Evolutionary conservation across 2,797 vertebrate genomes (phyloP).

Genomic region (Micropoecilia bifurca): DNA sequence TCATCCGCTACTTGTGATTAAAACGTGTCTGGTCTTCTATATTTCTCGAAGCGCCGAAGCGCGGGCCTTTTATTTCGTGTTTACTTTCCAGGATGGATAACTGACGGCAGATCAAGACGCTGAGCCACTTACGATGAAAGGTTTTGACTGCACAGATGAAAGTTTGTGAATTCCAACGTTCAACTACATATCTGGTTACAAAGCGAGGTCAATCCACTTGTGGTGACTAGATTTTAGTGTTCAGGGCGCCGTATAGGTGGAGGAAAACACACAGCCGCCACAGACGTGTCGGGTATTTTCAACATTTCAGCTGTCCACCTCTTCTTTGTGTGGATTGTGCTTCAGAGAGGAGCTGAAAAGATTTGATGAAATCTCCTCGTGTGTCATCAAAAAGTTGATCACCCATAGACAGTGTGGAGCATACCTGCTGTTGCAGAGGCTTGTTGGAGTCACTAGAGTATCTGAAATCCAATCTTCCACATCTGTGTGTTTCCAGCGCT

Average conservation of each 20-base stretch:
- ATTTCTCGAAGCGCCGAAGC: conserved; percentile 58
- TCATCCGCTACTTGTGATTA: conserved; percentile 50
- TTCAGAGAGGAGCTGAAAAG: conserved; percentile 3
- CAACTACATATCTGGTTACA: conserved; percentile 81
- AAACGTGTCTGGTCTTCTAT: conserved; percentile 56
- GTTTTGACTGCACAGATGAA: conserved; percentile 83
- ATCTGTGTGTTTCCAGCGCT: conserved; percentile 73
- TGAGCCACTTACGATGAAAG: conserved; percentile 78
- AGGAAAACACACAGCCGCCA: conserved; percentile 56
- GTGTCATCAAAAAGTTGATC: conserved; percentile 53
- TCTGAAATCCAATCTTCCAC: conserved; percentile 81
- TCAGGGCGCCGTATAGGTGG: conserved; percentile 55
- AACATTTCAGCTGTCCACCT: conserved; percentile 65
- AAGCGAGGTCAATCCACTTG: conserved; percentile 86
- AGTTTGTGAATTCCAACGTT: conserved; percentile 83
- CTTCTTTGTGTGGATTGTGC: conserved; percentile 19
- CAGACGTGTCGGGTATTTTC: conserved; percentile 59
- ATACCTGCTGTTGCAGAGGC: conserved; percentile 70
- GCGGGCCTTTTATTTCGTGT: conserved; percentile 48
- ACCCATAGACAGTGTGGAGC: conserved; percentile 48
- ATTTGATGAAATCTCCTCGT: conserved; percentile 38
- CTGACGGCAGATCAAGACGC: conserved; percentile 73
- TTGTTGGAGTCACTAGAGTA: conserved; percentile 59
- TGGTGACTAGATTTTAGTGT: conserved; percentile 72
- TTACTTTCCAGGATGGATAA: conserved; percentile 69